phyloP scores from a whole-genome alignment of 2,888 invertebrate genomes.

The Dryomyza anilis region DNA sequence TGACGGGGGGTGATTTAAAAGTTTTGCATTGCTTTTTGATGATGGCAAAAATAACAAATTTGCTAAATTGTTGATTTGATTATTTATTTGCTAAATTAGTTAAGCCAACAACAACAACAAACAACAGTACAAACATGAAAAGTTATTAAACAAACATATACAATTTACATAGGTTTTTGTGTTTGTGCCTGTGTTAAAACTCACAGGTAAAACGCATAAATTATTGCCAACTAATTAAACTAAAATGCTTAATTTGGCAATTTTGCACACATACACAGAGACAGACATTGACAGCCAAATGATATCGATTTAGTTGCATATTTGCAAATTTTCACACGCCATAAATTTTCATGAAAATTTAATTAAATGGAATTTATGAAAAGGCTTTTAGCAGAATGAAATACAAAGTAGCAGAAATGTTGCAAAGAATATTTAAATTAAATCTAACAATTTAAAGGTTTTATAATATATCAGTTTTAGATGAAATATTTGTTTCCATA shows the following conservation, averaged over 20 bases:
- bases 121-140: background rate
- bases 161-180: too few relatives aligned
- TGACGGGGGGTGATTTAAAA: too few relatives aligned
- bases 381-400: background rate
- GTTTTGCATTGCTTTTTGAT: background rate
- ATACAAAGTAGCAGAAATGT: background rate
- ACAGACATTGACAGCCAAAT: background rate
- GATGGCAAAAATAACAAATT: background rate
- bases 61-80: conserved; percentile 12
- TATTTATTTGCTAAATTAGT: conserved; percentile 17
- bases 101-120: background rate
- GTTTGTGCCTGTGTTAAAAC: background rate
- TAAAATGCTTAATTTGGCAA: conserved; percentile 19
- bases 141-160: background rate
- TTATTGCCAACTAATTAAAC: conserved; percentile 18
- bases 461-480: too few relatives aligned
- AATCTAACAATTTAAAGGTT: too few relatives aligned
- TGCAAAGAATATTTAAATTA: background rate
- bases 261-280: background rate
- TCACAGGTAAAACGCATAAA: background rate
- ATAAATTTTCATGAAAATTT: conserved; percentile 11
- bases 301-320: background rate
- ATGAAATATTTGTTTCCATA: too few relatives aligned
- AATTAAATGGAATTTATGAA: conserved; percentile 11
- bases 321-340: conserved; percentile 15